Evolutionary conservation across 2,797 vertebrate genomes (phyloP).

Genomic region (Siniperca obscura): DNA sequence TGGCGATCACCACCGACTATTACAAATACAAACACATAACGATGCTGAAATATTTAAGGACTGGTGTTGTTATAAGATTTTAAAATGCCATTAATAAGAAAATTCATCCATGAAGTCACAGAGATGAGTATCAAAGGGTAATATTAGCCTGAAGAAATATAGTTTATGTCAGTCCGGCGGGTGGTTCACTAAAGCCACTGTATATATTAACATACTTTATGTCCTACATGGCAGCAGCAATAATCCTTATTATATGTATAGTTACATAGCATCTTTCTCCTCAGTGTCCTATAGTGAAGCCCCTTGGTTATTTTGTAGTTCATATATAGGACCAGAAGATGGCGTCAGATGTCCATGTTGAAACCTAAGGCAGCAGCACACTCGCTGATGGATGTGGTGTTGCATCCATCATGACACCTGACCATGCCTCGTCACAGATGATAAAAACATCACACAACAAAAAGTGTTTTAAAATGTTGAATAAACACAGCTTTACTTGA

Average conservation of each 20-base stretch:
- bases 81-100: neutral
- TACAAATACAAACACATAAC: neutral
- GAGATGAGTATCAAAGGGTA: neutral
- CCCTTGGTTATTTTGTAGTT: constrained; percentile 41
- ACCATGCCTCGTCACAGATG: neutral
- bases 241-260: neutral
- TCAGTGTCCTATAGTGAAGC: neutral
- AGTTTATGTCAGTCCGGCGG: neutral
- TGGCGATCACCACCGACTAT: neutral
- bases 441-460: neutral
- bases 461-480: neutral
- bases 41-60: neutral
- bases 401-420: constrained; percentile 12
- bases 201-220: neutral
- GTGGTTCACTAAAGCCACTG: neutral
- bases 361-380: constrained; percentile 1
- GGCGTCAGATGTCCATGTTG: constrained; percentile 34
- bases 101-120: neutral
- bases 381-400: constrained; percentile 4
- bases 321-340: constrained; percentile 47
- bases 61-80: neutral
- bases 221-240: neutral
- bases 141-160: neutral
- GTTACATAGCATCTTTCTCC: neutral
- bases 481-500: neutral